A percentile compares a stretch with the other conserved stretches of the same genome.
Evolutionary conservation across 1,140 invertebrate species (phyloP).

Genomic region (Macrotrachela quadricornifera): DNA sequence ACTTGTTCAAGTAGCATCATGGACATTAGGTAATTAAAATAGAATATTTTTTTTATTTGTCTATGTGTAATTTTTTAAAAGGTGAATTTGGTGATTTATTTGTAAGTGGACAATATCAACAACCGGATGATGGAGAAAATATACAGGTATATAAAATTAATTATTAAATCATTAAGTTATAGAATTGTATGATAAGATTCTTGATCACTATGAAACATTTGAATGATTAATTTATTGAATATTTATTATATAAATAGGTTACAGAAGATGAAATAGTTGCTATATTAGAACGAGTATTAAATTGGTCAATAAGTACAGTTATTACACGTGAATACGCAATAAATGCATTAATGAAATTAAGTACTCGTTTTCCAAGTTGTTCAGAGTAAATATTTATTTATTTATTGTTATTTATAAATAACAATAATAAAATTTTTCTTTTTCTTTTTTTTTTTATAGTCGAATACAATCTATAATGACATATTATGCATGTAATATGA

Average conservation of each 20-base stretch:
- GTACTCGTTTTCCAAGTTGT: neutral
- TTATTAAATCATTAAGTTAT: neutral
- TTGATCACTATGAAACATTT: neutral
- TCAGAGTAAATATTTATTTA: neutral
- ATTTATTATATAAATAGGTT: neutral
- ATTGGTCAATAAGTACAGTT: neutral
- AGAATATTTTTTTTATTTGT: too few species aligned
- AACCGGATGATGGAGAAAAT: neutral
- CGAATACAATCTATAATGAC: constrained; percentile 6
- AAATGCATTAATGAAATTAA: constrained; percentile 4
- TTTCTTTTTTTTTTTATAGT: too few species aligned
- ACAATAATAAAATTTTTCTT: too few species aligned
- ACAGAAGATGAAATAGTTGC: constrained; percentile 2
- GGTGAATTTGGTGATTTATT: constrained; percentile 7
- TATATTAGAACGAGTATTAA: neutral
- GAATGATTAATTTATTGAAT: neutral
- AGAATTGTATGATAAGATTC: neutral
- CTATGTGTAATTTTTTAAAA: too few species aligned
- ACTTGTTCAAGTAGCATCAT: constrained; percentile 67
- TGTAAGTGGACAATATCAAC: neutral
- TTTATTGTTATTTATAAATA: too few species aligned
- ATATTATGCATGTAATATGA: constrained; percentile 8
- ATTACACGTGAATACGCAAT: constrained; percentile 7
- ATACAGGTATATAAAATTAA: neutral
- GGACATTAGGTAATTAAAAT: constrained; percentile 46